phyloP scores from a whole-genome alignment of 2,797 vertebrate genomes.

The Chrosomus eos region DNA sequence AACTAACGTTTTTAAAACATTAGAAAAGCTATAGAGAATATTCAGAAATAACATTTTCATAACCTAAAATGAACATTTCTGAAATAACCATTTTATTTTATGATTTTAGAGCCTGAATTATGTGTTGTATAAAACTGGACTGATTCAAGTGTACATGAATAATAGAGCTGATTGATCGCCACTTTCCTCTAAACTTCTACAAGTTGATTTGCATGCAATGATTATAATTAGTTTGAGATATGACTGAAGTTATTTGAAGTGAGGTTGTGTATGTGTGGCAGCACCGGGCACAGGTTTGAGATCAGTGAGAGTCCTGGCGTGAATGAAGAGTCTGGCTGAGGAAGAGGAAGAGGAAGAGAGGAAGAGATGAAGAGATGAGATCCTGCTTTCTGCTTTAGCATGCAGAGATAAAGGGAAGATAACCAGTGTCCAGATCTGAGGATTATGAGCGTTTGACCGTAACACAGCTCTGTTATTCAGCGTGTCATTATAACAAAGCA shows the following conservation, averaged over 20 bases:
- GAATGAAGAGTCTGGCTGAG: conserved; percentile 24
- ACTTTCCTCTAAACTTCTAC: neutral
- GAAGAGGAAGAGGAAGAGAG: conserved; percentile 37
- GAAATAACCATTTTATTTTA: too few relatives aligned
- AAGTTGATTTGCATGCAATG: neutral
- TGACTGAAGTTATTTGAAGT: neutral
- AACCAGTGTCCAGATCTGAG: conserved; percentile 63
- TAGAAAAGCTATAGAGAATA: too few relatives aligned
- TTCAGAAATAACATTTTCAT: neutral
- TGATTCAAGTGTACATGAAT: neutral
- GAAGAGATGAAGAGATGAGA: too few relatives aligned
- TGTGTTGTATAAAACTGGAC: neutral
- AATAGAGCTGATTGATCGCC: neutral
- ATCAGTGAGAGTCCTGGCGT: conserved; percentile 54
- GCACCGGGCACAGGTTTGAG: conserved; percentile 54
- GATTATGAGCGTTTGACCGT: conserved; percentile 53
- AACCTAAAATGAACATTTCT: neutral
- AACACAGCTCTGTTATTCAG: neutral
- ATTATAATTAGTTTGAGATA: neutral
- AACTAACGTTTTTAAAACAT: too few relatives aligned
- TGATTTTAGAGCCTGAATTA: neutral
- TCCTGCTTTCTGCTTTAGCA: too few relatives aligned
- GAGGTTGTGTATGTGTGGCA: conserved; percentile 17
- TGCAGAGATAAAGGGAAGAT: conserved; percentile 38
- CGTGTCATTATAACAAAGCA: neutral